Base-by-base conservation (phyloP, 2,888 invertebrate species). In the Lochmaea crataegi region DNA sequence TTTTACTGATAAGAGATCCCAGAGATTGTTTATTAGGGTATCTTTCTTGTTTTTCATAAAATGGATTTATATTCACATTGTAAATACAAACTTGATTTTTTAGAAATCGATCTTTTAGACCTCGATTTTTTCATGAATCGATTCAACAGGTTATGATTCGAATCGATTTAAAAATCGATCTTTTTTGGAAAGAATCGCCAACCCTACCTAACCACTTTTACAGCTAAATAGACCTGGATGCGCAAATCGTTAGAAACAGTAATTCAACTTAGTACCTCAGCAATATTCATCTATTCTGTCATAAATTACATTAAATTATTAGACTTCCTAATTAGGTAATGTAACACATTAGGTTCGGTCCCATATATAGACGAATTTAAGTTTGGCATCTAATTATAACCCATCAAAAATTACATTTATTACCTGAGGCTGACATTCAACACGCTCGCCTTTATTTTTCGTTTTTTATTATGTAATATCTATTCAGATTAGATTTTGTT, bases 351-450 rank as follows among this genome's bases (percentile, higher is more conserved):
- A 53, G 18, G 2, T 53, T 53, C 18, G 53, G 53, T 16, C 16
- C 53, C 53, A 53, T 53, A 53, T 53, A 53, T 16, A 53, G 53
- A 2, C 10, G 16, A n/a, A 53, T 18, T 16, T 16, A 53, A 53
- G 9, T 53, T 53, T 53, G 53, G 53, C 53, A 53, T 53, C 53
- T 53, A 53, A 53, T 53, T 53, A 53, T 53, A 53, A 53, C 16
- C 16, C 53, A 18, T 18, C 53, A 16, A 53, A 53, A 53, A 53
- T 53, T 53, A 53, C 18, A 53, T 53, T 53, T 16, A 53, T 53
- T 16, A 53, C 53, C 18, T 53, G 18, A 53, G 18, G 53, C 53
- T 53, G 16, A 53, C 53, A 53, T 16, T 53, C 53, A 51, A 51
- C 51, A 51, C 16, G 51, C 51, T 51, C 9, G 16, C 51, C 16